These are phyloP conservation scores for Drosophila crucigera DNA, from an alignment of 2,888 invertebrate species.

Conservation along the genomic window DNA sequence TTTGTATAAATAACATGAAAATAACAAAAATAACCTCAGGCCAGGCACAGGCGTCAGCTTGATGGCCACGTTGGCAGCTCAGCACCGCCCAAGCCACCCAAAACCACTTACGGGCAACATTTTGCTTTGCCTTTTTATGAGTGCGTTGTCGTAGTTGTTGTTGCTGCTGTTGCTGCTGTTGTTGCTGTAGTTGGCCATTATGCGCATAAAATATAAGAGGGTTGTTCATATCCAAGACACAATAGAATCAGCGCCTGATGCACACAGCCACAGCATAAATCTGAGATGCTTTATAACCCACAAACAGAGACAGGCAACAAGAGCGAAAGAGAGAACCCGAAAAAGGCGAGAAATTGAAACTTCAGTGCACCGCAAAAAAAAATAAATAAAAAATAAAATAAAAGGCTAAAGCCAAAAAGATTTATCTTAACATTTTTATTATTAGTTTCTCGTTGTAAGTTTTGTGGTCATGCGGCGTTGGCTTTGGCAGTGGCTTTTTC, in stretches of 20 bases:
- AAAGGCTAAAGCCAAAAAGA: conserved; percentile 57
- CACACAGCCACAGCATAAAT: conserved; percentile 63
- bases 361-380: conserved; percentile 31
- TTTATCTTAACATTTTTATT: conserved; percentile 79
- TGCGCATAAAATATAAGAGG: conserved; percentile 80
- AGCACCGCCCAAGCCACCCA: conserved; percentile 14
- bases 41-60: conserved; percentile 21
- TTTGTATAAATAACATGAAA: conserved; percentile 79
- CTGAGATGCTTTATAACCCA: conserved; percentile 63
- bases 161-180: conserved; percentile 13
- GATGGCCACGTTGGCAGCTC: conserved; percentile 16
- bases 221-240: conserved; percentile 71
- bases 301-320: conserved; percentile 15
- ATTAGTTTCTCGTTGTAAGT: conserved; percentile 65
- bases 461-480: conserved; percentile 67
- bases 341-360: conserved; percentile 53
- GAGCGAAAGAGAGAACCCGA: not conserved
- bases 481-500: conserved; percentile 23
- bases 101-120: conserved; percentile 53
- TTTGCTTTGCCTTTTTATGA: conserved; percentile 59
- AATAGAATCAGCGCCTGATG: conserved; percentile 66
- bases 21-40: conserved; percentile 73
- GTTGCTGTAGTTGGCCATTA: conserved; percentile 70
- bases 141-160: conserved; percentile 39
- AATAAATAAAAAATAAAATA: conserved; percentile 5